phyloP scores from a whole-genome alignment of 2,888 invertebrate species.

The Sicus ferrugineus region DNA sequence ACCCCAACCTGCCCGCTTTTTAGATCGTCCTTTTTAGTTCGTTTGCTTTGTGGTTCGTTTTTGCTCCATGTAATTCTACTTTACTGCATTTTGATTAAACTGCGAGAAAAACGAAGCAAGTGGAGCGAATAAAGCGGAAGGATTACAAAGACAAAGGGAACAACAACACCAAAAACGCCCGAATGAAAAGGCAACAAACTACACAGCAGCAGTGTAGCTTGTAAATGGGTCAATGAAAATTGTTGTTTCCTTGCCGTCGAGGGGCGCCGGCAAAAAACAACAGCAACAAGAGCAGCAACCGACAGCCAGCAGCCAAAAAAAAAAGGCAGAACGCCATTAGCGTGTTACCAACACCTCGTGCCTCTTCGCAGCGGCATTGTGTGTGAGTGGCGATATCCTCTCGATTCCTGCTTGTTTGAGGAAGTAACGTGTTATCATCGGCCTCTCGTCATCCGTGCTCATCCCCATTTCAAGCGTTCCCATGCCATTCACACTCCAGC shows the following conservation, averaged over 20 bases:
- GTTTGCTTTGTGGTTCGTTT: background rate
- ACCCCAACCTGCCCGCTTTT: background rate
- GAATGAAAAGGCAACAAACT: conserved; percentile 7
- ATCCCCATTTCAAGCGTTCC: background rate
- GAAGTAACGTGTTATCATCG: too few relatives aligned
- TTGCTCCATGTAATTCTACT: background rate
- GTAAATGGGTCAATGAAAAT: conserved; percentile 34
- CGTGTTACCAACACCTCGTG: too few relatives aligned
- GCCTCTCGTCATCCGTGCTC: background rate
- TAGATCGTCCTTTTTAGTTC: background rate
- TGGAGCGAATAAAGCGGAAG: conserved; percentile 18
- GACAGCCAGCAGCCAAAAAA: too few relatives aligned
- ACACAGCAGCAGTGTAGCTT: conserved; percentile 19
- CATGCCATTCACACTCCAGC: conserved; percentile 26
- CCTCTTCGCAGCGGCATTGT: too few relatives aligned
- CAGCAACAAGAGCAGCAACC: conserved; percentile 4
- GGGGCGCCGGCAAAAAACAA: background rate
- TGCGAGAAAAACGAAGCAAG: background rate
- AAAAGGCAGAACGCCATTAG: too few relatives aligned
- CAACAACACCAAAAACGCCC: background rate
- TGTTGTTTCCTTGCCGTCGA: conserved; percentile 28
- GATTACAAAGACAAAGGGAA: conserved; percentile 3
- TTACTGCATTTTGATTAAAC: conserved; percentile 13
- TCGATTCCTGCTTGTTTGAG: too few relatives aligned
- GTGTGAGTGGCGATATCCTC: too few relatives aligned